Conservation (phyloP, 2,888 invertebrate genomes). For the Mythimna loreyi region DNA sequence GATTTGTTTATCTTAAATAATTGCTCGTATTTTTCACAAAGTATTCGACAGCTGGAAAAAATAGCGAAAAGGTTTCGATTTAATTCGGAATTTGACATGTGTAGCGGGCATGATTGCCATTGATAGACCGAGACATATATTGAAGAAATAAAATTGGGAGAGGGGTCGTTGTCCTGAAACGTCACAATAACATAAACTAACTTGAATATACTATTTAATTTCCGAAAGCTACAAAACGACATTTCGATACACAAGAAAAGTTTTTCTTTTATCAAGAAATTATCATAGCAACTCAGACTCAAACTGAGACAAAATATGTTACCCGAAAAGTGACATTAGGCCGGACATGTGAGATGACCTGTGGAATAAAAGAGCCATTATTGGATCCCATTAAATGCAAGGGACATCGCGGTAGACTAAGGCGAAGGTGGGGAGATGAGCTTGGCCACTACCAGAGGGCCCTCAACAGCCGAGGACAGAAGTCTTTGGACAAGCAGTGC, state of each 20-base stretch:
- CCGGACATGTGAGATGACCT: too few relatives aligned
- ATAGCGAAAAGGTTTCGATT: not conserved
- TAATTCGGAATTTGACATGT: not conserved
- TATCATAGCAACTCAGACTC: too few relatives aligned
- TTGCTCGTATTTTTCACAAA: constrained; percentile 12
- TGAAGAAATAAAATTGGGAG: not conserved
- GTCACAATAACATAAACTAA: not conserved
- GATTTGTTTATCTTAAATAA: constrained; percentile 29
- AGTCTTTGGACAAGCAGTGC: too few relatives aligned
- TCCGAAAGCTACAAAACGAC: not conserved
- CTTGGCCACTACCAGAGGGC: too few relatives aligned
- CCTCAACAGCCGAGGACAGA: too few relatives aligned
- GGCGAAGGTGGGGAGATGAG: too few relatives aligned
- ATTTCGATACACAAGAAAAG: not conserved
- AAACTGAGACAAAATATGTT: too few relatives aligned
- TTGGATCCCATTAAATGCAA: too few relatives aligned
- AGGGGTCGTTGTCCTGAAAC: not conserved
- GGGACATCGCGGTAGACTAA: too few relatives aligned
- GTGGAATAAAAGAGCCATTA: too few relatives aligned
- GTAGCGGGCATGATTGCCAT: not conserved
- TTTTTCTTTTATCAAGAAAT: too few relatives aligned
- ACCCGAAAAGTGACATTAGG: too few relatives aligned
- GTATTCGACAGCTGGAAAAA: not conserved
- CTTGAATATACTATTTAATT: not conserved
- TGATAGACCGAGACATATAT: not conserved